These are phyloP conservation scores for Crepidodera aurea DNA, from an alignment of 2,888 invertebrate genomes.

Conservation along the genomic window DNA sequence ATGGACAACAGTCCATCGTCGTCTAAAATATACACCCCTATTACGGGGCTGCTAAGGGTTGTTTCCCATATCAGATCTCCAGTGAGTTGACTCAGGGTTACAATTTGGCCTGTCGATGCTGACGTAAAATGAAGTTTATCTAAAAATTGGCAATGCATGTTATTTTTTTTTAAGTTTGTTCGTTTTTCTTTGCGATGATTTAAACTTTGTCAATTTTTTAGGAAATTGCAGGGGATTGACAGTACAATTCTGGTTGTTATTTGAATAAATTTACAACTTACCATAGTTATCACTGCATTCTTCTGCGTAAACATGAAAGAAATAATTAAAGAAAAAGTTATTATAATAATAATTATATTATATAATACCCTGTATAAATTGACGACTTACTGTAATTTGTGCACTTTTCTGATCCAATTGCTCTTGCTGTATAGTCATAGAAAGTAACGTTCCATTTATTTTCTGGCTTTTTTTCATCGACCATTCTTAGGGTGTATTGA, in stretches of 20 bases:
- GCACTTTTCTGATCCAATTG: slow-evolving; percentile 78
- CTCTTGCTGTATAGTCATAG: slow-evolving; percentile 90
- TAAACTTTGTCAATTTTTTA: too few species aligned
- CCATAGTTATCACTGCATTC: not conserved
- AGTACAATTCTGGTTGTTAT: too few species aligned
- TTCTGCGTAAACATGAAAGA: not conserved
- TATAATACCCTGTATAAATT: too few species aligned
- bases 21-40: slow-evolving; percentile 84
- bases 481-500: slow-evolving; percentile 94
- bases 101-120: slow-evolving; percentile 85
- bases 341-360: too few species aligned
- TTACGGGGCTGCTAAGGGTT: slow-evolving; percentile 88
- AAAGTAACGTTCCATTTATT: slow-evolving; percentile 97
- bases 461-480: slow-evolving; percentile 77
- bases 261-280: not conserved
- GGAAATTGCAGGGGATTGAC: too few species aligned
- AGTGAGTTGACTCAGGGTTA: slow-evolving; percentile 83
- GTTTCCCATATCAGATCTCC: slow-evolving; percentile 88
- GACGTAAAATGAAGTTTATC: slow-evolving; percentile 90
- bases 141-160: slow-evolving; percentile 53
- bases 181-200: too few species aligned
- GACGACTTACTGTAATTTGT: slow-evolving; percentile 70
- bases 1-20: slow-evolving; percentile 81
- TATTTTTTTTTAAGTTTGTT: slow-evolving; percentile 7
- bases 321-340: not conserved